These are phyloP conservation scores for Silurus asotus DNA, from an alignment of 2,113 vertebrate genomes.

Conservation along the genomic window DNA sequence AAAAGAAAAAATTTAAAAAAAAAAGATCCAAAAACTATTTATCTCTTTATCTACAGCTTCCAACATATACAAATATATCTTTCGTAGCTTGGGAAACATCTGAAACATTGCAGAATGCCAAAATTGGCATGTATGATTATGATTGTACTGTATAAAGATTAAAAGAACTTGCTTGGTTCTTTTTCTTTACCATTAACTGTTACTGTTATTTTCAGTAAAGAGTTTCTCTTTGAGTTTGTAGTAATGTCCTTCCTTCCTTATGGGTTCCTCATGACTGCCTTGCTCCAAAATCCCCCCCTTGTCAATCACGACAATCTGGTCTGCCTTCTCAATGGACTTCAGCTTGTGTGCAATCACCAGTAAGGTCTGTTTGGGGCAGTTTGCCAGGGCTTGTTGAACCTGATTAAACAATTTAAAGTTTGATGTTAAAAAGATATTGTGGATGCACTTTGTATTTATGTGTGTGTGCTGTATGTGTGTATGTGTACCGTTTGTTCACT, in stretches of 20 bases:
- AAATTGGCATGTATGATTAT: neutral
- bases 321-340: conserved; percentile 71
- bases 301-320: conserved; percentile 76
- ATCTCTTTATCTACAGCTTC: neutral
- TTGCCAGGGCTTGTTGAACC: conserved; percentile 67
- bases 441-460: neutral
- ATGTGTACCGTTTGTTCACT: conserved; percentile 72
- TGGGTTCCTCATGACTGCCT: conserved; percentile 72
- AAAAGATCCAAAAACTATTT: neutral
- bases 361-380: conserved; percentile 61
- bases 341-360: conserved; percentile 83
- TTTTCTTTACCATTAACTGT: neutral
- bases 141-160: neutral
- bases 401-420: conserved; percentile 44
- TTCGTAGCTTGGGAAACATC: neutral
- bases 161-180: neutral
- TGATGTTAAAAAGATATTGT: neutral
- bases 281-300: conserved; percentile 64
- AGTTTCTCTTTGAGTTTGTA: conserved; percentile 65
- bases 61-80: neutral
- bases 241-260: conserved; percentile 67
- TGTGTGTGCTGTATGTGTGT: neutral
- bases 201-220: conserved; percentile 41
- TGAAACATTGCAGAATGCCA: neutral
- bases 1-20: too few species aligned